Base-by-base conservation (phyloP, 2,797 vertebrate genomes). In the Astyanax mexicanus region DNA sequence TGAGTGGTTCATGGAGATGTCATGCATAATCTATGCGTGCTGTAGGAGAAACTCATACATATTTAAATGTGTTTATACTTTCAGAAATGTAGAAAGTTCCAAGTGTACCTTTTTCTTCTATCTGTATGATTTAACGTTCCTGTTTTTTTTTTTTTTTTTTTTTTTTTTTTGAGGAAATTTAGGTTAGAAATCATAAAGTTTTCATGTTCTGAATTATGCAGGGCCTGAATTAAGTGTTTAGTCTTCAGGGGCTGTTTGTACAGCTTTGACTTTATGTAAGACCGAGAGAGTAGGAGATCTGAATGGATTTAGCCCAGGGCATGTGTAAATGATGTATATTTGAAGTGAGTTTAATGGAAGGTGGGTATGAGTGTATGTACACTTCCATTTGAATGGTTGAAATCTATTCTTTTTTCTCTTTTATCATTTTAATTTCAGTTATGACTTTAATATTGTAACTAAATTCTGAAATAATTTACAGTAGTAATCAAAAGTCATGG, bases 31-130 rank as follows among this genome's bases (percentile, higher is more conserved):
- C 6, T 17, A 15, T 71, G 7, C 47, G 37, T 23, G 13, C 6
- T 57, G 40, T 65, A 21, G 11, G 21, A 2, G 11, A 15, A 21
- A 21, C 65, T 54, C 37, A 45, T 44, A 55, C 29, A 44, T 45
- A 19, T 64, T 66, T 75, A n/a, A 64, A 19, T 8, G 6, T 32
- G 32, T 21, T 9, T 67, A 15, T 45, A n/a, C 45, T 51, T 42
- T 29, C 35, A 35, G 23, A 12, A 25, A 37, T n/a, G 11, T 3
- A 60, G n/a, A n/a, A n/a, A n/a, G n/a, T n/a, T 5, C 17, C 23
- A 12, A 25, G 19, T 19, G 12, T 4, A 61, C 13, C 17, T 37
- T 11, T 32, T 60, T 19, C 15, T 32, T 17, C 19, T 10, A 23
- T 15, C 15, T 61, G 7, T 61, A n/a, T 10, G 17, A 2, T 64